Percentiles rank a stretch among this genome's conserved stretches.
phyloP scores from a whole-genome alignment of 2,113 vertebrate species.

The Syrmaticus mikado region DNA sequence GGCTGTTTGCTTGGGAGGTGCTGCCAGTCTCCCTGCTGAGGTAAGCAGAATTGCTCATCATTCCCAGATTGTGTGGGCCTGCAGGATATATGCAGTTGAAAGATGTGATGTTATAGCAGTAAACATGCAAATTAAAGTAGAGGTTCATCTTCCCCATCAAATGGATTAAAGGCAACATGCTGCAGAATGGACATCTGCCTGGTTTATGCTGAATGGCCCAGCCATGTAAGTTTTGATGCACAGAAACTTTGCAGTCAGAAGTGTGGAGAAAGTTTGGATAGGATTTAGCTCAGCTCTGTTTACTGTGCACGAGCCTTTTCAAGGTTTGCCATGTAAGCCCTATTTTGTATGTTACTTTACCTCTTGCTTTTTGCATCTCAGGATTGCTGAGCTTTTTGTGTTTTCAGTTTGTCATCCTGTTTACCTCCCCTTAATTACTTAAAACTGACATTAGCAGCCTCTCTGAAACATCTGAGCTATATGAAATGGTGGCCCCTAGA shows the following conservation, averaged over 20 bases:
- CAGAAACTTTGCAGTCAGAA: neutral
- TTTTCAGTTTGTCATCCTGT: neutral
- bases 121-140: neutral
- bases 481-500: neutral
- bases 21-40: neutral
- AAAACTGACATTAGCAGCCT: neutral
- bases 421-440: neutral
- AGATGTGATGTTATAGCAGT: neutral
- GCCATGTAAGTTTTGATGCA: rapidly evolving
- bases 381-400: neutral
- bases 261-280: neutral
- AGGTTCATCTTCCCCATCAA: neutral
- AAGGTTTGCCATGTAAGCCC: neutral
- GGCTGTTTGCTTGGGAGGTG: neutral
- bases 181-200: neutral
- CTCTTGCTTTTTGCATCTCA: neutral
- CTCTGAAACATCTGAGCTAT: neutral
- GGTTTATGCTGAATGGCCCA: neutral
- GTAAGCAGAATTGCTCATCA: neutral
- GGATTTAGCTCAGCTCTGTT: neutral
- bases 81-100: neutral
- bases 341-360: neutral
- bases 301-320: neutral
- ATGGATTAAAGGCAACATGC: neutral
- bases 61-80: neutral